Conservation (phyloP, 2,888 invertebrate species). For the Acleris holmiana region DNA sequence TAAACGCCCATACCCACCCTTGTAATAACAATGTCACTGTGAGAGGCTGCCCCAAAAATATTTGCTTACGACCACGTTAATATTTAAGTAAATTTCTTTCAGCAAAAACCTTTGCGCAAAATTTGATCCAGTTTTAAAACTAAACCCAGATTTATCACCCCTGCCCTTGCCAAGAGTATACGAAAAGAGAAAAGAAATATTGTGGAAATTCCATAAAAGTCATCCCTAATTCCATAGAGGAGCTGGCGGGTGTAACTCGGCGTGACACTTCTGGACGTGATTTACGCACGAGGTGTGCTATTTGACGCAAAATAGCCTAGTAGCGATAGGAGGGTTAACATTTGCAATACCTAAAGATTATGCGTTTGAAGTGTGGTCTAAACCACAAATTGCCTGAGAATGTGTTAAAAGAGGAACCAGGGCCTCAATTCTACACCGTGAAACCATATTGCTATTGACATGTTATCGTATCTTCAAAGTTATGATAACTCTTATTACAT, state of each 20-base stretch:
- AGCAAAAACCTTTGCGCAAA: neutral
- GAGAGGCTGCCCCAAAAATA: too few species aligned
- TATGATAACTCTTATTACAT: too few species aligned
- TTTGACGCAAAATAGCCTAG: conserved; percentile 26
- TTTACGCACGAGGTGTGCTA: conserved; percentile 32
- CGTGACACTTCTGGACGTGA: conserved; percentile 35
- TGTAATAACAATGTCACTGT: too few species aligned
- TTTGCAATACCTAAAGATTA: neutral
- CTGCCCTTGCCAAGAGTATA: conserved; percentile 14
- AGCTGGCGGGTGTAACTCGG: conserved; percentile 31
- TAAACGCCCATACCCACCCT: too few species aligned
- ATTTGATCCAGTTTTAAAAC: conserved; percentile 24
- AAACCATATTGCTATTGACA: too few species aligned
- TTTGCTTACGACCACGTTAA: too few species aligned
- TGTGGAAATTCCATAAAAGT: conserved; percentile 36
- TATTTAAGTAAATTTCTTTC: neutral
- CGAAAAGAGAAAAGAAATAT: conserved; percentile 34
- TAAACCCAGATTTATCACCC: conserved; percentile 29
- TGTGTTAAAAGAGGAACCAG: too few species aligned
- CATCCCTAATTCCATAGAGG: conserved; percentile 36
- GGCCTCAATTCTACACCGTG: too few species aligned
- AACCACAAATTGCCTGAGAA: too few species aligned
- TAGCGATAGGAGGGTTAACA: neutral
- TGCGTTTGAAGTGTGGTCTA: too few species aligned
- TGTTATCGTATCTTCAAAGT: too few species aligned